A percentile compares a stretch with the other conserved stretches of the same genome.
Evolutionary conservation across 1,140 invertebrate genomes (phyloP).

Genomic region (Bathynomus jamesi): DNA sequence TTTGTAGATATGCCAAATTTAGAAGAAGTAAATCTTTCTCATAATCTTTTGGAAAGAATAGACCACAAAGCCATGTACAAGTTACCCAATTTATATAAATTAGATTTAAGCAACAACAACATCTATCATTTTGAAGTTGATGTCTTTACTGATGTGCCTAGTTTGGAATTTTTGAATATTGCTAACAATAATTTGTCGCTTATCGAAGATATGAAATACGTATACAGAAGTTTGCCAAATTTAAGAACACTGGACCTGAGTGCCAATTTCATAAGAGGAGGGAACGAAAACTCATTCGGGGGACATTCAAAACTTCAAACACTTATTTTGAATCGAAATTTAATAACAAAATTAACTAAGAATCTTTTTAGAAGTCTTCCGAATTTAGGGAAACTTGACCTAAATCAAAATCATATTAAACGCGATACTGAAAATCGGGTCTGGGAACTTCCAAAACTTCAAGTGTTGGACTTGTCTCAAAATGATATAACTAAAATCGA

Average conservation of each 20-base stretch:
- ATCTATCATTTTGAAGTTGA: conserved; percentile 69
- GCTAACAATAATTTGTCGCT: conserved; percentile 66
- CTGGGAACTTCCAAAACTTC: conserved; percentile 40
- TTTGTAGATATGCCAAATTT: conserved; percentile 70
- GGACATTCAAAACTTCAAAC: conserved; percentile 69
- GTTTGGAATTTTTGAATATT: conserved; percentile 65
- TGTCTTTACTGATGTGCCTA: conserved; percentile 58
- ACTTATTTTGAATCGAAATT: conserved; percentile 70
- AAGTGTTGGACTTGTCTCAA: conserved; percentile 64
- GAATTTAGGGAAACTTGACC: conserved; percentile 64
- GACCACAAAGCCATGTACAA: conserved; percentile 68
- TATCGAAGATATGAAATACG: conserved; percentile 45
- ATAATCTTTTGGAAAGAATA: conserved; percentile 65
- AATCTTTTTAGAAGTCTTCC: conserved; percentile 73
- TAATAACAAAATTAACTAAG: conserved; percentile 59
- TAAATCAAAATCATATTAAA: conserved; percentile 61
- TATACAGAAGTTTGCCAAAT: conserved; percentile 65
- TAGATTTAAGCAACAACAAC: conserved; percentile 69
- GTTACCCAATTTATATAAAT: conserved; percentile 59
- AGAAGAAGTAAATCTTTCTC: conserved; percentile 58
- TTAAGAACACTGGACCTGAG: conserved; percentile 67
- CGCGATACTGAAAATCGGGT: conserved; percentile 44
- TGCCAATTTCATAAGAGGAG: conserved; percentile 59
- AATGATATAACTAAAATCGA: conserved; percentile 66
- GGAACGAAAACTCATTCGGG: conserved; percentile 62